Base-by-base conservation (phyloP, 2,113 vertebrate species). In the Motacilla alba region DNA sequence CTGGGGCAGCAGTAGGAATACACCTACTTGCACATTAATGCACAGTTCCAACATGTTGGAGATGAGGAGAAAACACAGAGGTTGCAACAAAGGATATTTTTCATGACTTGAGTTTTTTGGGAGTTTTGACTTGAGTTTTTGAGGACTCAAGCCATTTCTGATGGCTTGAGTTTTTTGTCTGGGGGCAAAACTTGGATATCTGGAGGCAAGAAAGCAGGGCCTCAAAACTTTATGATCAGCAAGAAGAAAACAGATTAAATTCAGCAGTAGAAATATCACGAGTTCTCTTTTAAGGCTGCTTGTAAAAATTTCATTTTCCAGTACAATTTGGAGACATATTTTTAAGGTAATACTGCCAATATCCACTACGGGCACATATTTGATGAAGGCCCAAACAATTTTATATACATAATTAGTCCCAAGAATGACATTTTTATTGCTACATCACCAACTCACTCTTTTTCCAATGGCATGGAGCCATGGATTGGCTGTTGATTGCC, bases 281-380 rank as follows among this genome's bases (percentile, higher is more conserved):
- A 91, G 63, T 56, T 8, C 0, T 69, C 5, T 63, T 55, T 64
- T 72, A 76, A 91, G 18, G 11, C 17, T 73, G 9, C 46, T n/a
- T 80, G 24, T 70, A 46, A 90, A 77, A 69, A 39, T 58, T 27
- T 63, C 33, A 6, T 22, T 55, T 85, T 83, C 33, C 15, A 56
- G 43, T 49, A 74, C 19, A 67, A 43, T 28, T 22, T 37, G 50
- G 17, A 0, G 0, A 70, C 15, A 8, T 17, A 13, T 43, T 76
- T 93, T 90, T 62, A 50, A 50, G 43, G 39, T 17, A 80, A 46
- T 67, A 37, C 4, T 47, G 17, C 37, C 9, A 22, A 23, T 33
- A 5, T 73, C 64, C n/a, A 23, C 35, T 22, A 2, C 47, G 43
- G 13, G 27, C 26, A 44, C 6, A 26, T 59, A 63, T 67, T 64